Conservation (phyloP, 2,797 vertebrate species). For the Hyperoplus lanceolatus region DNA sequence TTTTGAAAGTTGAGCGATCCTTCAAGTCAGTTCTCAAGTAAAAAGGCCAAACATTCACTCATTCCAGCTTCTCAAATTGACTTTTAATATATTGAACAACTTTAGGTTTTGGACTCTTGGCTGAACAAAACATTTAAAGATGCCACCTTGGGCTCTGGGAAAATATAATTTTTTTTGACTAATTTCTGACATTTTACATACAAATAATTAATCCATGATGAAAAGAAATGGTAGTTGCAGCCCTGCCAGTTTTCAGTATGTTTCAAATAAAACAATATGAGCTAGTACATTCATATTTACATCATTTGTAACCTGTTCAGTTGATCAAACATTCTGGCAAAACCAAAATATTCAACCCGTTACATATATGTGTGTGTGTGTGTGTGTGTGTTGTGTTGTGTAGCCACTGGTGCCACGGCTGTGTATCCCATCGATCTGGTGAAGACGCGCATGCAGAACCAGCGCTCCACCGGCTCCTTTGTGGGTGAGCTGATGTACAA, state of each 20-base stretch:
- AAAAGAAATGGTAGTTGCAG: not conserved
- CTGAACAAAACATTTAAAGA: not conserved
- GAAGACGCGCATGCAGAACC: conserved; percentile 98
- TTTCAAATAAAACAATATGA: not conserved
- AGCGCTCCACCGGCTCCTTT: conserved; percentile 91
- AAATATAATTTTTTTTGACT: not conserved
- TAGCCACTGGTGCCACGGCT: conserved; percentile 95
- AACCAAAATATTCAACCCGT: not conserved
- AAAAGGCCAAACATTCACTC: not conserved
- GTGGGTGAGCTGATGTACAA: conserved; percentile 97
- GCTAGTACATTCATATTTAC: not conserved
- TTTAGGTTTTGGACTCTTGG: not conserved
- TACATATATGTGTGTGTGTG: conserved; percentile 12
- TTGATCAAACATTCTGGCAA: not conserved
- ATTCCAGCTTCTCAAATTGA: not conserved
- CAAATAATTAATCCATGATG: not conserved
- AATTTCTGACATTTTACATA: not conserved
- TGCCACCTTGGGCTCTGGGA: not conserved
- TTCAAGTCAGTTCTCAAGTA: not conserved
- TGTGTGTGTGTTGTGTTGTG: conserved; percentile 29
- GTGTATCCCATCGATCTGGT: conserved; percentile 97
- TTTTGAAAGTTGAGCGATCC: not conserved
- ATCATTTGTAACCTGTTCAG: not conserved
- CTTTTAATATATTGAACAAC: not conserved
- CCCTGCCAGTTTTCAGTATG: not conserved